These are phyloP conservation scores for Diorhabda sublineata DNA, from an alignment of 1,140 invertebrate species.

Conservation along the genomic window DNA sequence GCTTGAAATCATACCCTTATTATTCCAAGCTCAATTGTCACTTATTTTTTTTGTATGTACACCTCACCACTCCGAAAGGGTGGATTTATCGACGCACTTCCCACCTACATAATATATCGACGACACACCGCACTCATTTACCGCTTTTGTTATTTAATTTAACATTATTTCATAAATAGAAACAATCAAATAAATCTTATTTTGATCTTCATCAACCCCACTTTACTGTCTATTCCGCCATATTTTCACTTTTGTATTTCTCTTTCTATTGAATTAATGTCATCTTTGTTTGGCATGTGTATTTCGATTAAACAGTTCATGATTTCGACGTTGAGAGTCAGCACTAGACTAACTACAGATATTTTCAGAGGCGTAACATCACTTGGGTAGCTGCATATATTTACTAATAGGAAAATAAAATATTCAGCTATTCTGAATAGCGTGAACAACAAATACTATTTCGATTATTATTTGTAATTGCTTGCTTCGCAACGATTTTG, in stretches of 20 bases:
- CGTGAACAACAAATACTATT: too few relatives aligned
- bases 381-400: background rate
- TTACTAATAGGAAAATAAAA: too few relatives aligned
- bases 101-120: slow-evolving; percentile 11
- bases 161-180: slow-evolving; percentile 25
- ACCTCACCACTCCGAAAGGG: slow-evolving; percentile 29
- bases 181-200: slow-evolving; percentile 24
- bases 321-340: slow-evolving; percentile 10
- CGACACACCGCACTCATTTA: slow-evolving; percentile 22
- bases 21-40: slow-evolving; percentile 33
- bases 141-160: slow-evolving; percentile 15
- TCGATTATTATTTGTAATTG: too few relatives aligned
- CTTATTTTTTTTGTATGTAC: slow-evolving; percentile 26
- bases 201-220: slow-evolving; percentile 32
- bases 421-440: too few relatives aligned
- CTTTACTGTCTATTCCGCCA: slow-evolving; percentile 38
- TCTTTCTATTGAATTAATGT: slow-evolving; percentile 8
- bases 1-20: slow-evolving; percentile 41
- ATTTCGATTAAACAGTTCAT: slow-evolving; percentile 30
- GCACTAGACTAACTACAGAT: slow-evolving; percentile 5
- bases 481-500: too few relatives aligned
- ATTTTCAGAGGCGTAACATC: slow-evolving; percentile 4
- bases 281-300: slow-evolving; percentile 26
- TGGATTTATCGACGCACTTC: slow-evolving; percentile 18
- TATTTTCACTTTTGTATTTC: slow-evolving; percentile 31